Base-by-base conservation (phyloP, 2,113 vertebrate species). In the Alouatta palliata region DNA sequence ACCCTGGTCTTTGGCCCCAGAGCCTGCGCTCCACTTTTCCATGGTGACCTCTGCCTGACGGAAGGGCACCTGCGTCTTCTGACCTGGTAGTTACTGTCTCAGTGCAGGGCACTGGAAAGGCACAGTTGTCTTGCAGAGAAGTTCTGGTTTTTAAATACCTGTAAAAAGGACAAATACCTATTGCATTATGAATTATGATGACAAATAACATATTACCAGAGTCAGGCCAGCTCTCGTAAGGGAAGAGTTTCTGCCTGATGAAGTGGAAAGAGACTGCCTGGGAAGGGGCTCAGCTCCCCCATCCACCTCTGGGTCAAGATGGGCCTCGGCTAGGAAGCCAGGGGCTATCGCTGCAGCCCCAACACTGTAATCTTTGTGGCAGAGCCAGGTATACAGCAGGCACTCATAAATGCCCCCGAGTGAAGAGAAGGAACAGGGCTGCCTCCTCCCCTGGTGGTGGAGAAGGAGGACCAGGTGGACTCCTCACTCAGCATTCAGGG, bases 31-130 rank as follows among this genome's bases (percentile, higher is more conserved):
- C 66, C 2, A 10, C 45, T 32, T 32, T 30, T 61, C 70, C 0
- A 0, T 6, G 52, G 23, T 0, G 5, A 16, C 40, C 56, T 40
- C 82, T 2, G 1, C 35, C 30, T 0, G 0, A 0, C 1, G 27
- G 43, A 32, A 13, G 6, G 14, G 8, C 32, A 32, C 64, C 40
- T n/a, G 7, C 20, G 30, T 16, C 49, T 47, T 56, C 45, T 19
- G 1, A 0, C 54, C 81, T 14, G 7, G 35, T 77, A 58, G 61
- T 19, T 83, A 12, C 21, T 37, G 21, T 16, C 17, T 56, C 61
- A 9, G 17, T n/a, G 13, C 16, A 35, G 47, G 40, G 45, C 7
- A 14, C 37, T 9, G 0, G 70, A 58, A n/a, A 80, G 52, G 30
- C 61, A 23, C 0, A 2, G 20, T 10, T 81, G 23, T 68, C 52